Conservation (phyloP, 1,140 invertebrate genomes). For the Bilobella aurantiaca region DNA sequence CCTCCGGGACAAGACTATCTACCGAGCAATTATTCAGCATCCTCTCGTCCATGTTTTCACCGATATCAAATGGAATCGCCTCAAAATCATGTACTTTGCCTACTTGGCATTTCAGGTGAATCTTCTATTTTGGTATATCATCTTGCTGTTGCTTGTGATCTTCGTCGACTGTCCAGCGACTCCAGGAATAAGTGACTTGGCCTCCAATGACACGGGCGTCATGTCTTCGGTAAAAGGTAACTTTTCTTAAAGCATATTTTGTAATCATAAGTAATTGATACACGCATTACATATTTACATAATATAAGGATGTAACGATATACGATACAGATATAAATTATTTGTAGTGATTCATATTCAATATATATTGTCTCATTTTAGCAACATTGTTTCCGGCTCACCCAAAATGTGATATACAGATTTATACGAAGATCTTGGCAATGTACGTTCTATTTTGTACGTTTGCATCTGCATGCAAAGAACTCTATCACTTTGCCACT, state of each 20-base stretch:
- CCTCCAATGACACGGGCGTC: neutral
- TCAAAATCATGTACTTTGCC: constrained; percentile 16
- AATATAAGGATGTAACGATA: too few relatives aligned
- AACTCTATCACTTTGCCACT: constrained; percentile 17
- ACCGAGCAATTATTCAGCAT: constrained; percentile 20
- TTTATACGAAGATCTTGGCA: constrained; percentile 7
- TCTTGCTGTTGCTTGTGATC: constrained; percentile 14
- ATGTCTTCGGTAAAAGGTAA: constrained; percentile 1
- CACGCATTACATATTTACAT: too few relatives aligned
- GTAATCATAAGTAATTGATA: too few relatives aligned
- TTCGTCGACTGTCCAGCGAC: constrained; percentile 22
- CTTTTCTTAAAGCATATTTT: neutral
- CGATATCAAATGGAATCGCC: constrained; percentile 25
- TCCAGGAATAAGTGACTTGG: neutral
- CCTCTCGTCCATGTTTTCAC: constrained; percentile 27
- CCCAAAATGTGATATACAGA: constrained; percentile 7
- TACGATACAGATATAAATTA: too few relatives aligned
- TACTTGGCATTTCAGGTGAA: constrained; percentile 19
- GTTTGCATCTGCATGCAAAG: constrained; percentile 1
- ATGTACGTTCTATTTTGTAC: constrained; percentile 11
- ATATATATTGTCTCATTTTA: neutral
- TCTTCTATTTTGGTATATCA: constrained; percentile 15
- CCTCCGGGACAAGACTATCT: neutral
- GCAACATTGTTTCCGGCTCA: neutral
- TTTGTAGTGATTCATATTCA: too few relatives aligned